Conservation (phyloP, 2,888 invertebrate species). For the Drosophila parthenogenetica region DNA sequence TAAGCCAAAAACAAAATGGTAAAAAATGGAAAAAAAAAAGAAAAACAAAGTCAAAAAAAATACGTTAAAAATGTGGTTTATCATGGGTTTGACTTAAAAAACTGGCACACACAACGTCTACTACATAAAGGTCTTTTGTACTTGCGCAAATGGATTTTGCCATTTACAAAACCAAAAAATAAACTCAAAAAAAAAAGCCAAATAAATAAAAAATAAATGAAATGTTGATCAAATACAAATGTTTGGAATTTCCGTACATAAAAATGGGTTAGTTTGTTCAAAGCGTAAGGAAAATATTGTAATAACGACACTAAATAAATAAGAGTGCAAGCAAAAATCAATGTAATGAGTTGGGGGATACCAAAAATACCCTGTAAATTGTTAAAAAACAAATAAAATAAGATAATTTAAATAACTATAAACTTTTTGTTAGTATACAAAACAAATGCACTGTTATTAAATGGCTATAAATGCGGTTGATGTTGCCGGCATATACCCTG, state of each 20-base stretch:
- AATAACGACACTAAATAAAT: conserved; percentile 3
- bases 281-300: conserved; percentile 9
- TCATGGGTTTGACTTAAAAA: conserved; percentile 38
- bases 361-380: not conserved
- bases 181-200: no score
- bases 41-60: conserved; percentile 8
- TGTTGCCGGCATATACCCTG: not conserved
- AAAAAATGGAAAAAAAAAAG: conserved; percentile 10
- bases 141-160: conserved; percentile 67
- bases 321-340: conserved; percentile 33
- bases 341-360: conserved; percentile 3
- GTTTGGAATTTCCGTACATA: conserved; percentile 52
- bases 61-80: conserved; percentile 21
- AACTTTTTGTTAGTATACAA: no score
- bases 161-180: conserved; percentile 29
- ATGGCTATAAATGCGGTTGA: no score
- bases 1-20: conserved; percentile 41
- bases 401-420: not conserved
- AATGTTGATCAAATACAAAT: conserved; percentile 60
- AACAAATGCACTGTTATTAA: no score
- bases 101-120: conserved; percentile 48
- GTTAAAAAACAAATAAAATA: not conserved
- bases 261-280: conserved; percentile 60
- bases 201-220: not conserved
- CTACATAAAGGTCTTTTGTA: conserved; percentile 52